Percentiles rank a stretch among this genome's conserved stretches.
Conservation (phyloP, 2,113 vertebrate genomes). For the Physeter macrocephalus region DNA sequence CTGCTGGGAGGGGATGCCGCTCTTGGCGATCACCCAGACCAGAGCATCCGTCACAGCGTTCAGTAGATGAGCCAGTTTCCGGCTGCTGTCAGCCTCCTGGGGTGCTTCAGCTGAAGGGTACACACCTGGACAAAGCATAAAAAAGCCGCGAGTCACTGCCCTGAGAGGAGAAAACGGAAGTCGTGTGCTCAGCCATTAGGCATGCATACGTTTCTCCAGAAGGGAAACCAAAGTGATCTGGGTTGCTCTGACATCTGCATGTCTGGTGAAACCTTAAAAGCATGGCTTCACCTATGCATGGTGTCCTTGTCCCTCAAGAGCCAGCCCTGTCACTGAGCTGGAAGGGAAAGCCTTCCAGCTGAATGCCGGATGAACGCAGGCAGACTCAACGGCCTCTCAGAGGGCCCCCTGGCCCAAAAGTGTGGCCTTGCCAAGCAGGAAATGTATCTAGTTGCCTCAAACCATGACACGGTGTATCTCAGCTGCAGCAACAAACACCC, state of each 20-base stretch:
- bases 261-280: not conserved
- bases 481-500: not conserved
- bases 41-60: constrained; percentile 91
- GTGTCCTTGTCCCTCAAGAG: not conserved
- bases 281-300: fast-evolving
- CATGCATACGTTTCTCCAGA: not conserved
- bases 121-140: constrained; percentile 80
- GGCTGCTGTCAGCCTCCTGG: constrained; percentile 89
- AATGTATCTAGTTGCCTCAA: not conserved
- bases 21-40: constrained; percentile 95
- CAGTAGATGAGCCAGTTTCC: constrained; percentile 88
- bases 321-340: not conserved
- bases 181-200: not conserved
- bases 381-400: not conserved
- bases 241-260: not conserved
- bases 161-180: not conserved
- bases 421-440: not conserved
- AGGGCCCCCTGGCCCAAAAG: not conserved
- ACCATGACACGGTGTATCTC: not conserved
- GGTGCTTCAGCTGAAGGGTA: constrained; percentile 79
- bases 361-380: not conserved
- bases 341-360: not conserved
- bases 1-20: constrained; percentile 88
- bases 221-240: not conserved
- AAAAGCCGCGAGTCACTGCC: not conserved